Evolutionary conservation across 2,888 invertebrate genomes (phyloP).

Genomic region (Dryococelus australis): DNA sequence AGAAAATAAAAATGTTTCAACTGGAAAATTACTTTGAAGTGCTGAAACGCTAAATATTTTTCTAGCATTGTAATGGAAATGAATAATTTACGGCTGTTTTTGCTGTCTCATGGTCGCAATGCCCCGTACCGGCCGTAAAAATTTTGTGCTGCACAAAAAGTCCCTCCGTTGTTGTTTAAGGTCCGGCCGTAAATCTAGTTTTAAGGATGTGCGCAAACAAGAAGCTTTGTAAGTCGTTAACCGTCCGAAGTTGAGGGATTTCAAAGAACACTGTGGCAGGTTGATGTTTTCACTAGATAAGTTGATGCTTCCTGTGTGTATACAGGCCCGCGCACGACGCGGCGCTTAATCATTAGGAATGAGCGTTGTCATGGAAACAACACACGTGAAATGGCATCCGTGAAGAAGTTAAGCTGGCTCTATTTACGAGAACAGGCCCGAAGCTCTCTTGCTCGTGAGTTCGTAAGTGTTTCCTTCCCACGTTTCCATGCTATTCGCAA

Average conservation of each 20-base stretch:
- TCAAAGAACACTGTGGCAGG: not conserved
- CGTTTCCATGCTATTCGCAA: not conserved
- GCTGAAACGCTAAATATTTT: not conserved
- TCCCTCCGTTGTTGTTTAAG: not conserved
- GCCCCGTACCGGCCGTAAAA: not conserved
- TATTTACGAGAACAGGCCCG: not conserved
- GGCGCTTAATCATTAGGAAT: constrained; percentile 2
- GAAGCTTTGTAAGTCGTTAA: constrained; percentile 9
- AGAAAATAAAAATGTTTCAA: not conserved
- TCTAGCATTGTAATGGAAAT: not conserved
- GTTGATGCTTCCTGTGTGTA: constrained; percentile 16
- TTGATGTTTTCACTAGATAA: not conserved
- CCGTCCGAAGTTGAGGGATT: not conserved
- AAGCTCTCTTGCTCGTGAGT: not conserved
- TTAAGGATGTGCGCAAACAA: constrained; percentile 11
- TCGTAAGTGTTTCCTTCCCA: not conserved
- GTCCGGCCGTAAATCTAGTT: not conserved
- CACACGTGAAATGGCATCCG: not conserved
- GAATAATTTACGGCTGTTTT: not conserved
- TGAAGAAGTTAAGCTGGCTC: not conserved
- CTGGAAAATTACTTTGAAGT: not conserved
- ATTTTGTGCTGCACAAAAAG: not conserved
- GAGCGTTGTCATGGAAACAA: not conserved
- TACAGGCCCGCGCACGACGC: not conserved
- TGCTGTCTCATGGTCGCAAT: not conserved